Base-by-base conservation (phyloP, 2,113 vertebrate species). In the Megaptera novaeangliae region DNA sequence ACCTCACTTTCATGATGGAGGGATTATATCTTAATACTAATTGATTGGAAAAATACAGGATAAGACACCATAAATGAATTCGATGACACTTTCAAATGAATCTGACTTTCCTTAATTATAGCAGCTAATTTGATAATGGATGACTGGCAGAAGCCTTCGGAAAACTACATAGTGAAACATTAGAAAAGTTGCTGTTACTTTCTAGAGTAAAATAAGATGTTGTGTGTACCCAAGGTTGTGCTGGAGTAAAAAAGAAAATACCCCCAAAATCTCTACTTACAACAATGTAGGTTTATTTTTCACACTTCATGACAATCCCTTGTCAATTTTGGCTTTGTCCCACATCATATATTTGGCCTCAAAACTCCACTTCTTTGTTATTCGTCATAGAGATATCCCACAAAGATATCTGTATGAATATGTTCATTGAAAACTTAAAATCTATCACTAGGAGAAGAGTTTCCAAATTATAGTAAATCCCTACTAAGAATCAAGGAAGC, bases 61-160 rank as follows among this genome's bases (percentile, higher is more conserved):
- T 84, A 68, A 90, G 34, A 36, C 8, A 90, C 6, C 1, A 17
- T 74, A 78, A 96, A 87, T 92, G 72, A 82, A 57, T 94, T 72
- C 41, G 72, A 5, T 80, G 86, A 74, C n/a, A 95, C 61, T 44
- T 92, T 71, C 44, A 95, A 90, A 69, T 90, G 55, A 92, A 89
- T 90, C 94, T 90, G 66, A 64, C 18, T 90, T 90, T 95, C 39
- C 41, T 94, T 91, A 89, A 89, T 89, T 88, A 41, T 34, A 92
- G 72, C n/a, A 92, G 34, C 46, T 97, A 94, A 91, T 96, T 72
- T 80, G 74, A 78, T 88, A 83, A 92, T 57, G 4, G 34, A 23
- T 72, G 39, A 71, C 29, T 44, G 49, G 36, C 36, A 95, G 80
- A 94, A 61, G 18, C 3, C 39, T 86, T 95, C n/a, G 77, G 10